Conservation (phyloP, 2,888 invertebrate genomes). For the Dryobota labecula region DNA sequence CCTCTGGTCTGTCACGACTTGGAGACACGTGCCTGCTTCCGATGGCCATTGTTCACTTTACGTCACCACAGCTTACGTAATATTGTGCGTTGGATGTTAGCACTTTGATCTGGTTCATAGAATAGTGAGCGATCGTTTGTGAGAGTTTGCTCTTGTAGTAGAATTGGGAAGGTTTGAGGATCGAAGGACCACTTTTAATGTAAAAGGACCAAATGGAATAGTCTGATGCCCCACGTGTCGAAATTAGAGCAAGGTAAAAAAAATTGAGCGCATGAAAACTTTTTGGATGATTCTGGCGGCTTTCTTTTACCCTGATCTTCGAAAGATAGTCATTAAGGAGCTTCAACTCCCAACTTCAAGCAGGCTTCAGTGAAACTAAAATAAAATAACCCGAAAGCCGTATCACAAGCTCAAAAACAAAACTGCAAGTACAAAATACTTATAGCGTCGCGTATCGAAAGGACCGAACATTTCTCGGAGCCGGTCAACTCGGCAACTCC, state of each 20-base stretch:
- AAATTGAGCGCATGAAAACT: neutral
- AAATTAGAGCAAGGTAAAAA: neutral
- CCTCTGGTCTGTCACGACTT: conserved; percentile 64
- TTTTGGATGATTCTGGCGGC: conserved; percentile 4
- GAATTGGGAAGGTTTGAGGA: neutral
- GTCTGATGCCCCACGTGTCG: no score
- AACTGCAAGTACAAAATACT: conserved; percentile 65
- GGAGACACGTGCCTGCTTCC: conserved; percentile 65
- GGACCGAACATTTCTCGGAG: conserved; percentile 72
- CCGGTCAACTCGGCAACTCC: conserved; percentile 75
- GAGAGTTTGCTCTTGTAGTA: neutral
- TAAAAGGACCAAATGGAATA: no score
- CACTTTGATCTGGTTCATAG: conserved; percentile 30
- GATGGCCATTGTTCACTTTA: conserved; percentile 63
- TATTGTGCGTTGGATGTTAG: conserved; percentile 33
- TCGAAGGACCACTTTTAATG: neutral
- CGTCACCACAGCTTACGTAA: conserved; percentile 62
- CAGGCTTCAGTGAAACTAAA: conserved; percentile 50
- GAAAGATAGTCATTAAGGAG: conserved; percentile 39
- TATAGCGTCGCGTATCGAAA: conserved; percentile 67
- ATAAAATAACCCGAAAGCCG: conserved; percentile 60
- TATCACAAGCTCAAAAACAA: conserved; percentile 64
- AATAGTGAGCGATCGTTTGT: conserved; percentile 13
- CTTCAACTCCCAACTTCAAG: conserved; percentile 46
- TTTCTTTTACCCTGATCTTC: conserved; percentile 13